Evolutionary conservation across 2,888 invertebrate species (phyloP).

Genomic region (Cremastobaeus sp.): DNA sequence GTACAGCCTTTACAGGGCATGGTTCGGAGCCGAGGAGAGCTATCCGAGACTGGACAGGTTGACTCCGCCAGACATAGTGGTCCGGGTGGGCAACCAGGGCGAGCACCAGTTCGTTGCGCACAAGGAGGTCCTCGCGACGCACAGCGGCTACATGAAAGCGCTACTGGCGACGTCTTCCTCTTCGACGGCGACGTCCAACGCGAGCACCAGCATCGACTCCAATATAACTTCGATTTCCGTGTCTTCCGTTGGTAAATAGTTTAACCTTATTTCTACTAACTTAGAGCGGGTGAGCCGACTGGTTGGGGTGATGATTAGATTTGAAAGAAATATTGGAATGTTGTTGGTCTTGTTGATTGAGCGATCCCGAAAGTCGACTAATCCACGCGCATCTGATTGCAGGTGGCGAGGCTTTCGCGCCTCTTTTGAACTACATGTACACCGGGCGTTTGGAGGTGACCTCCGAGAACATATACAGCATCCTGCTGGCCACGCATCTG

Average conservation of each 20-base stretch:
- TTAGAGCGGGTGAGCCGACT: no score
- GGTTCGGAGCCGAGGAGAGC: slow-evolving; percentile 73
- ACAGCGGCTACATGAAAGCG: slow-evolving; percentile 86
- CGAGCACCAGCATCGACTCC: slow-evolving; percentile 51
- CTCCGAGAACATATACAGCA: slow-evolving; percentile 85
- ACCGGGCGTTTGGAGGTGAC: slow-evolving; percentile 85
- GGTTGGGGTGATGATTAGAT: no score
- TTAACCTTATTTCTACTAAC: not conserved
- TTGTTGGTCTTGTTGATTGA: no score
- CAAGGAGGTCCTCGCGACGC: slow-evolving; percentile 82
- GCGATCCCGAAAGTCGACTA: no score
- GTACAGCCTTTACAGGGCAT: slow-evolving; percentile 79
- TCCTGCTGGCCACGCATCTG: slow-evolving; percentile 85
- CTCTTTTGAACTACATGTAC: slow-evolving; percentile 86
- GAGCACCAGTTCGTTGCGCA: slow-evolving; percentile 85
- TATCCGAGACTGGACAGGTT: slow-evolving; percentile 72
- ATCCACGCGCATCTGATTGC: not conserved
- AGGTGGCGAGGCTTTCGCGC: slow-evolving; percentile 81
- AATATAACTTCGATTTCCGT: slow-evolving; percentile 73
- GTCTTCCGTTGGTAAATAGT: slow-evolving; percentile 74
- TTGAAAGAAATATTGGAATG: no score
- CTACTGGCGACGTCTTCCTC: slow-evolving; percentile 78
- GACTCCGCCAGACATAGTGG: slow-evolving; percentile 82
- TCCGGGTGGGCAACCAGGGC: slow-evolving; percentile 82
- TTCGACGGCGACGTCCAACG: slow-evolving; percentile 50